Base-by-base conservation (phyloP, 2,113 vertebrate genomes). In the Prunella fulvescens region DNA sequence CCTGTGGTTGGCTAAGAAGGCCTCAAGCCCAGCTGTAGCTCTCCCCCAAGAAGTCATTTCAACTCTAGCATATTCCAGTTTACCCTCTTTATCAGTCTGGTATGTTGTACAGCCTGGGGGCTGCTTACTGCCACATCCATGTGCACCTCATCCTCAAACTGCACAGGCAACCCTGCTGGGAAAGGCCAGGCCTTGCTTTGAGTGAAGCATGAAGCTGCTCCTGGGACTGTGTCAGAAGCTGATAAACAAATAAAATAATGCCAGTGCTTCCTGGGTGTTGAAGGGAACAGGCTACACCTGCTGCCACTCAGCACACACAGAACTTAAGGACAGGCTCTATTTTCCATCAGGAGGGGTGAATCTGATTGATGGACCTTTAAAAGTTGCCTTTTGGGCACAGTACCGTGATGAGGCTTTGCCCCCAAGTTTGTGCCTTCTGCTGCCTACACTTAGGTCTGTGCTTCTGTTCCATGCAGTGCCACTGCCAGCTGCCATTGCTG, bases 381-480 rank as follows among this genome's bases (percentile, higher is more conserved):
- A 37, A 51, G 22, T 1, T 70, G 56, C 47, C 25, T 54, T 39
- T 39, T 31, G 42, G 56, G 44, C 29, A 53, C 24, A 47, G 19
- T 7, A 8, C 22, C 3, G 4, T 5, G 35, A 11, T 14, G 19
- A 56, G 17, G 40, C 19, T 31, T 61, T 70, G 67, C 33, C 37
- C 1, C 0, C 19, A 15, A 12, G 40, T 29, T 40, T 64, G 48
- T 50, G 39, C 19, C 67, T 44, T 33, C 40, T 70, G 50, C 11
- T 70, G 47, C 40, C 53, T 35, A 7, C 24, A 3, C 51, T 14
- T 4, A 0, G 24, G 26, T 28, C 23, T 39, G 33, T 44, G 57
- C n/a, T 47, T n/a, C 53, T 23, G 1, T 7, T 25, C 42, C 7
- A 1, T 0, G 11, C 0, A 2, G 45, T 19, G 6, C n/a, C 19